Base-by-base conservation (phyloP, 1,140 invertebrate species). In the Procambarus clarkii region DNA sequence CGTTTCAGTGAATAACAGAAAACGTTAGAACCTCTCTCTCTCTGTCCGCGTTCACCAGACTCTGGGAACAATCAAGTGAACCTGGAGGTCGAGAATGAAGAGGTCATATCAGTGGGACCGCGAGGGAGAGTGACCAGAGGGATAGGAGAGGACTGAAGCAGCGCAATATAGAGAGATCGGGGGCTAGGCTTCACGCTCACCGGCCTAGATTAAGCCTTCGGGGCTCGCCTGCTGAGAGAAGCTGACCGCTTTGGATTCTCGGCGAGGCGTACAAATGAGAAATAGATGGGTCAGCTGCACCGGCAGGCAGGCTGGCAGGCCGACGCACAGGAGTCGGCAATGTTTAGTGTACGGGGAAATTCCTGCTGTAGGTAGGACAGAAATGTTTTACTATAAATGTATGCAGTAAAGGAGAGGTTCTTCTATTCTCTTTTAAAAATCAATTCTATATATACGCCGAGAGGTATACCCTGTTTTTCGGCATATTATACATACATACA, bases 201-300 rank as follows among this genome's bases (percentile, higher is more conserved):
- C 21, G n/a, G 69, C 7, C n/a, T 11, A 74, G 69, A 74, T 74
- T 74, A 74, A 74, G 69, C 69, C 69, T 74, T 34, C n/a, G 11
- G n/a, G 69, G 69, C 69, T 5, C n/a, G 21, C 24, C 69, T 24
- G n/a, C n/a, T 0, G n/a, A 74, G n/a, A 74, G 69, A 11, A 13
- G 7, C n/a, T 11, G n/a, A 11, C n/a, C 69, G 69, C 69, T 74
- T 74, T 74, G 21, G 69, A 21, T 74, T 34, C 11, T 74, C 69
- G 69, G 69, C 69, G n/a, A 74, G n/a, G 69, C 69, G n/a, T 24
- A 74, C 69, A 74, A 74, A 74, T 24, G 13, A 74, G 69, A 74
- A 74, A 74, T 74, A 74, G 69, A 74, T 34, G n/a, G 69, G 69
- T 74, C 69, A 74, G n/a, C 34, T 21, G n/a, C 50, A 54, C 50